These are phyloP conservation scores for Epizoanthus scotinus DNA, from an alignment of 92 coral and sea anemone genomes.

Conservation along the genomic window DNA sequence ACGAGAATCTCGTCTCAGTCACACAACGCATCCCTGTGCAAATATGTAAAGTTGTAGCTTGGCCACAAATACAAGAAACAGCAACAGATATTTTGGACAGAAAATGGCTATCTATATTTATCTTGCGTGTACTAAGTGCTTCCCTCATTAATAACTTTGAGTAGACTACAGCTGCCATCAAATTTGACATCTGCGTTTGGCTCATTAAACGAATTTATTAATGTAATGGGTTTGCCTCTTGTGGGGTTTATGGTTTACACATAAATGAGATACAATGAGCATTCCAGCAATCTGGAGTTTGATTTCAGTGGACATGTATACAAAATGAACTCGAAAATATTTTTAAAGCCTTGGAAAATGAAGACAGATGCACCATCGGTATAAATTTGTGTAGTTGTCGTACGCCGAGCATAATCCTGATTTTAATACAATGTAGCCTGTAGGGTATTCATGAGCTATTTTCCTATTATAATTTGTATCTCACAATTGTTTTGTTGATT, in stretches of 20 bases:
- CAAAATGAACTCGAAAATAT: not conserved
- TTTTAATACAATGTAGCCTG: not conserved
- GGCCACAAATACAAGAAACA: conserved; percentile 3
- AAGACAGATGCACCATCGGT: not conserved
- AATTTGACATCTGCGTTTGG: not conserved
- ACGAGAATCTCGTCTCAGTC: not conserved
- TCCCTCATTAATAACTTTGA: conserved; percentile 13
- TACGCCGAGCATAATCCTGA: not conserved
- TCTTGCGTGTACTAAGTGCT: not conserved
- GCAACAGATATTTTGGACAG: conserved; percentile 31
- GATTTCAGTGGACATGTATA: not conserved
- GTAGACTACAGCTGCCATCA: not conserved
- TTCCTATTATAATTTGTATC: not conserved
- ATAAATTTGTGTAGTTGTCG: not conserved
- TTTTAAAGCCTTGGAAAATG: not conserved
- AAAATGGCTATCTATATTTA: not conserved
- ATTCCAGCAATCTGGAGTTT: conserved; percentile 35
- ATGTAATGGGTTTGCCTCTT: not conserved
- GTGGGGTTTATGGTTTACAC: not conserved
- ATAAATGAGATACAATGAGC: not conserved
- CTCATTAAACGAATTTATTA: not conserved
- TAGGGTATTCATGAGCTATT: not conserved
- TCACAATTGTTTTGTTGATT: conserved; percentile 1
- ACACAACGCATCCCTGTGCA: conserved; percentile 7
- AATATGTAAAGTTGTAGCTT: not conserved